Percentiles rank a stretch among this genome's conserved stretches.
These are phyloP conservation scores for Phataginus tetradactyla DNA, from an alignment of 2,797 vertebrate genomes.

Conservation along the genomic window DNA sequence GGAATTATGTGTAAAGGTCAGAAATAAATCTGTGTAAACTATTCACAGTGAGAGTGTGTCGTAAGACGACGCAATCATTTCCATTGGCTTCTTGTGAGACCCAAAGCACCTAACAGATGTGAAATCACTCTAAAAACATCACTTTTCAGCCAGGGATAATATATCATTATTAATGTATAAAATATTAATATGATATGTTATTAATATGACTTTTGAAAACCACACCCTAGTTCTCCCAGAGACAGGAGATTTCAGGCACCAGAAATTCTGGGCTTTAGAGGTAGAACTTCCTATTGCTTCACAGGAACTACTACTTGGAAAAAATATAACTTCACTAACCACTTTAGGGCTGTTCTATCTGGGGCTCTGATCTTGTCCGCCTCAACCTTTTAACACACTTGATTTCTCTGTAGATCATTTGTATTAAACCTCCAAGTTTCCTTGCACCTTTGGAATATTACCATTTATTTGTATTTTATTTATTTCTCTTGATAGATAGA, in stretches of 20 bases:
- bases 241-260: not conserved
- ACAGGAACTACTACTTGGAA: not conserved
- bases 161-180: too few relatives aligned
- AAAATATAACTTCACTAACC: not conserved
- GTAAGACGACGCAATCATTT: not conserved
- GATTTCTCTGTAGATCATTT: not conserved
- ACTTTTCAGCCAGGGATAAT: not conserved
- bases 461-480: not conserved
- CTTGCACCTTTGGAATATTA: not conserved
- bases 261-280: not conserved
- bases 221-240: not conserved
- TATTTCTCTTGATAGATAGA: not conserved
- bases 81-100: slow-evolving; percentile 34
- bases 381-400: not conserved
- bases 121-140: slow-evolving; percentile 17
- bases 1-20: not conserved
- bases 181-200: not conserved
- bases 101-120: not conserved
- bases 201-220: not conserved
- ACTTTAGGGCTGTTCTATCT: not conserved
- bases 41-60: not conserved
- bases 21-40: not conserved
- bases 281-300: not conserved
- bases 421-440: not conserved
- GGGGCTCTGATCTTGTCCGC: not conserved